Evolutionary conservation across 2,113 vertebrate genomes (phyloP).

Genomic region (Lamprotornis superbus): DNA sequence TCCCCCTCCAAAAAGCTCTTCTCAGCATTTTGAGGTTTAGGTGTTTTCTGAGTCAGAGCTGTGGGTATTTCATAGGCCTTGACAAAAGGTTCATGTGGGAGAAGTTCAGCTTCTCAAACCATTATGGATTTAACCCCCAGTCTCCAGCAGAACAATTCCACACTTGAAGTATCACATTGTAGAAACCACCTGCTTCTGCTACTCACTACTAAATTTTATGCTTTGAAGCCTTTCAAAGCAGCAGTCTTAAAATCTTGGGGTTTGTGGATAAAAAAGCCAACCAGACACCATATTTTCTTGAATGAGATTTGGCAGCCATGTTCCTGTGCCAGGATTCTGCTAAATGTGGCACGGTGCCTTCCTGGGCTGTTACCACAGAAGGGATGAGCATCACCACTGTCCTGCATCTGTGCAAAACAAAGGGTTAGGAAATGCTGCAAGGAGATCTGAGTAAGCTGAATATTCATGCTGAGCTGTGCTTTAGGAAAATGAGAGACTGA

Average conservation of each 20-base stretch:
- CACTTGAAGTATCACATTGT: not conserved
- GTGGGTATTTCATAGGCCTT: not conserved
- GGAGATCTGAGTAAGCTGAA: not conserved
- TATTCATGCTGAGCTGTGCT: constrained; percentile 18
- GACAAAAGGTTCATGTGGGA: not conserved
- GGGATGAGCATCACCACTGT: not conserved
- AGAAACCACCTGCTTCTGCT: not conserved
- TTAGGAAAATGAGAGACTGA: constrained; percentile 95
- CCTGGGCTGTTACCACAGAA: not conserved
- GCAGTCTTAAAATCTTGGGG: not conserved
- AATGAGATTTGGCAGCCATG: not conserved
- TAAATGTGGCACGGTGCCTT: fast-evolving
- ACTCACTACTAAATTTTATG: not conserved
- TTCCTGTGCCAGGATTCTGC: not conserved
- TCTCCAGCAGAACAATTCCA: not conserved
- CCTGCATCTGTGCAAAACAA: not conserved
- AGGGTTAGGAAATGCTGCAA: not conserved
- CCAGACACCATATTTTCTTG: not conserved
- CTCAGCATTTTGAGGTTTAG: not conserved
- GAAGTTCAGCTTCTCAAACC: not conserved
- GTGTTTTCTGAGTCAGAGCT: not conserved
- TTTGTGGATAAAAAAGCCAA: not conserved
- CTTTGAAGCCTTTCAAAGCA: not conserved
- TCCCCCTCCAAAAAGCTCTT: not conserved
- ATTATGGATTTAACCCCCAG: not conserved